phyloP scores from a whole-genome alignment of 2,888 invertebrate genomes.

The Himalopsyche tibetana region DNA sequence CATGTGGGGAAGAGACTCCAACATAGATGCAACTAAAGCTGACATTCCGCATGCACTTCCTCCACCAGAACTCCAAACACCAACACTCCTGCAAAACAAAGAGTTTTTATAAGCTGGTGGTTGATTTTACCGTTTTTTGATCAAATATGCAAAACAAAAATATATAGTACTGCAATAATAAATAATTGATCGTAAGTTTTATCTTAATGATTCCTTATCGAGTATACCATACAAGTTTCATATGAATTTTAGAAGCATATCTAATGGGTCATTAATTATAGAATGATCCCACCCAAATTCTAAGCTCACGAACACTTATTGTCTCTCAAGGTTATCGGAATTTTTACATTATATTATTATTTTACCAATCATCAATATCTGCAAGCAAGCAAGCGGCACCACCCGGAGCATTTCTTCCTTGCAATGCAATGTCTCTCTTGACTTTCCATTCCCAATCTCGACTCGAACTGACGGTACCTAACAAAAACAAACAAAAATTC shows the following conservation, averaged over 20 bases:
- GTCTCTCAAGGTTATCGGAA: too few relatives aligned
- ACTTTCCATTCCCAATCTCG: slow-evolving; percentile 78
- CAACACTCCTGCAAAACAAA: slow-evolving; percentile 74
- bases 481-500: background rate
- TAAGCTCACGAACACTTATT: too few relatives aligned
- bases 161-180: background rate
- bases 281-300: too few relatives aligned
- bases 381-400: slow-evolving; percentile 79
- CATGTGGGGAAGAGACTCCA: slow-evolving; percentile 88
- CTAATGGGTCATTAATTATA: too few relatives aligned
- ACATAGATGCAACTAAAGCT: slow-evolving; percentile 87
- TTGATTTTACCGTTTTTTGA: too few relatives aligned
- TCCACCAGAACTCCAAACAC: slow-evolving; percentile 68
- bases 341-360: slow-evolving; percentile 60
- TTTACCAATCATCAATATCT: slow-evolving; percentile 87
- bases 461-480: slow-evolving; percentile 77
- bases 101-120: background rate
- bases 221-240: too few relatives aligned
- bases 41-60: slow-evolving; percentile 83
- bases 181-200: too few relatives aligned
- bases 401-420: slow-evolving; percentile 85
- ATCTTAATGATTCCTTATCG: too few relatives aligned
- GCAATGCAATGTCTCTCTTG: slow-evolving; percentile 75
- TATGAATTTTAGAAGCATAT: too few relatives aligned
- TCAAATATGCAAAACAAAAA: too few relatives aligned